phyloP scores from a whole-genome alignment of 2,113 vertebrate species.

The Tachysurus fulvidraco region DNA sequence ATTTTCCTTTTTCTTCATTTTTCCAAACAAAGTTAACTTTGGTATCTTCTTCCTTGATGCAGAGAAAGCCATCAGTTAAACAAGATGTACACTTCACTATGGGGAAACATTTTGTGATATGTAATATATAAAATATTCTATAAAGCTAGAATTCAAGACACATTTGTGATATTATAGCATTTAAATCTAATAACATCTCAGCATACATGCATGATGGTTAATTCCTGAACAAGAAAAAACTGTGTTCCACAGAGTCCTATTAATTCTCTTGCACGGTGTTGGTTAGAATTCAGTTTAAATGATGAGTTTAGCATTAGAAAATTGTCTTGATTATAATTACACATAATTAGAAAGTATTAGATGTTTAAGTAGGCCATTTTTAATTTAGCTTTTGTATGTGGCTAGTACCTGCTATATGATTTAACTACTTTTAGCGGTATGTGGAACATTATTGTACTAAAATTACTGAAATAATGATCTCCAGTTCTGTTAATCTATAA shows the following conservation, averaged over 20 bases:
- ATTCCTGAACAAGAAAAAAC: background rate
- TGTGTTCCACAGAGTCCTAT: background rate
- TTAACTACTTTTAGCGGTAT: background rate
- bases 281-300: background rate
- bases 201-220: background rate
- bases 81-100: background rate
- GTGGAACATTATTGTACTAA: background rate
- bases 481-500: background rate
- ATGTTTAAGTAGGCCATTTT: background rate
- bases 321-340: background rate
- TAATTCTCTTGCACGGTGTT: background rate
- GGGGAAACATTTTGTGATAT: background rate
- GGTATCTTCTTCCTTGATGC: conserved; percentile 81
- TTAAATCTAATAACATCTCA: background rate
- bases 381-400: background rate
- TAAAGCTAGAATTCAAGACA: background rate
- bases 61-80: background rate
- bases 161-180: background rate
- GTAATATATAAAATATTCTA: background rate
- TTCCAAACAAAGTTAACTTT: conserved; percentile 81
- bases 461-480: background rate
- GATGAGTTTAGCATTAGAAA: background rate
- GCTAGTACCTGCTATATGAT: background rate
- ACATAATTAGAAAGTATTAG: background rate
- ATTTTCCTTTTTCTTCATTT: conserved; percentile 77